These are phyloP conservation scores for Drosophila antonietae DNA, from an alignment of 2,888 invertebrate genomes.

Conservation along the genomic window DNA sequence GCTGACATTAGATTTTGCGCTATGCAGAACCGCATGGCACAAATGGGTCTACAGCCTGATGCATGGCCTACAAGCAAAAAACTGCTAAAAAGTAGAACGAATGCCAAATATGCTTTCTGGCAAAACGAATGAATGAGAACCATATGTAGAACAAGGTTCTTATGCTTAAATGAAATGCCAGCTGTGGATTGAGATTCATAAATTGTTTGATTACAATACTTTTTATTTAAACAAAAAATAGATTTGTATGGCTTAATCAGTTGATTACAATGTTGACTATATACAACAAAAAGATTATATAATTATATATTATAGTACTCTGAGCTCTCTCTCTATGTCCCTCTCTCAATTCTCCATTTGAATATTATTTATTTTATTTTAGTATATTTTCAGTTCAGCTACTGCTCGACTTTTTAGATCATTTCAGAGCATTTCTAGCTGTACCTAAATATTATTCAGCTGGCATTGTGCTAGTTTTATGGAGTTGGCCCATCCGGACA, in stretches of 20 bases:
- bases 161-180: not conserved
- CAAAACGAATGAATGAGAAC: not conserved
- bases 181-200: not conserved
- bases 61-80: constrained; percentile 49
- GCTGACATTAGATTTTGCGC: constrained; percentile 73
- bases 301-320: too few species aligned
- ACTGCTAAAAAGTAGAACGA: constrained; percentile 10
- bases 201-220: not conserved
- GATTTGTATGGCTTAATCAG: too few species aligned
- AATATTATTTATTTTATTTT: too few species aligned
- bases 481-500: constrained; percentile 58
- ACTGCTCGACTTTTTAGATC: not conserved
- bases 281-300: too few species aligned
- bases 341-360: too few species aligned
- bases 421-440: constrained; percentile 1
- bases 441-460: constrained; percentile 26
- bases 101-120: constrained; percentile 26
- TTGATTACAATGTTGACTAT: too few species aligned
- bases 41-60: constrained; percentile 56
- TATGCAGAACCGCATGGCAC: constrained; percentile 58
- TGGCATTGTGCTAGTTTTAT: constrained; percentile 49
- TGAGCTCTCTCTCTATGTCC: too few species aligned
- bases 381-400: not conserved
- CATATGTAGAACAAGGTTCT: not conserved
- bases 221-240: not conserved